These are phyloP conservation scores for Crossocerus cetratus DNA, from an alignment of 2,888 invertebrate species.

Conservation along the genomic window DNA sequence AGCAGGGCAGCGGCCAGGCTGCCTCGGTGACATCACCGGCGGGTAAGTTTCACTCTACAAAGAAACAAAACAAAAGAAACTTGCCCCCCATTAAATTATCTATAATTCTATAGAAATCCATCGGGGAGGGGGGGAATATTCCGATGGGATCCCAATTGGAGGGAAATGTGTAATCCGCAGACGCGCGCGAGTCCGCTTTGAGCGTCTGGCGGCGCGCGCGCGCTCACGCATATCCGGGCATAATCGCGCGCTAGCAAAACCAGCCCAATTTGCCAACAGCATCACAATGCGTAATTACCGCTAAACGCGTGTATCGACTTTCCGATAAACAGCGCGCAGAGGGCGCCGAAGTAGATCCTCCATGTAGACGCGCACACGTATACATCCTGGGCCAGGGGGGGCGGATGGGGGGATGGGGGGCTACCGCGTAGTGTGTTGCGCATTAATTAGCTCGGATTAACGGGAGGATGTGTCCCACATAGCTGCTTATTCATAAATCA, in stretches of 20 bases:
- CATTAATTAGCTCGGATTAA: conserved; percentile 53
- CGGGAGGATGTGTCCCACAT: conserved; percentile 44
- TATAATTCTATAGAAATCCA: too few species aligned
- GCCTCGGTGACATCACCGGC: conserved; percentile 69
- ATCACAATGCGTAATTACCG: conserved; percentile 54
- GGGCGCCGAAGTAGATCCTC: not conserved
- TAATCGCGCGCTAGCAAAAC: conserved; percentile 44
- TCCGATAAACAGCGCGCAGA: conserved; percentile 49
- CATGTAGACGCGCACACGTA: conserved; percentile 21
- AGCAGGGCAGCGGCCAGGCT: conserved; percentile 64
- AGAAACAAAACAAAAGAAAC: too few species aligned
- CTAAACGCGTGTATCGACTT: conserved; percentile 56
- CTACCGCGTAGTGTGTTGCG: conserved; percentile 12
- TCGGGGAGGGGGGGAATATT: too few species aligned
- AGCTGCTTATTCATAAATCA: conserved; percentile 42
- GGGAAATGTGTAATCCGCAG: too few species aligned
- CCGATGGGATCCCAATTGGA: too few species aligned
- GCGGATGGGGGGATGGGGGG: too few species aligned
- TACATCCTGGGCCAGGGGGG: too few species aligned
- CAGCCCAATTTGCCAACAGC: conserved; percentile 43
- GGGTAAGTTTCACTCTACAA: too few species aligned
- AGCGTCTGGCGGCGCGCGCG: too few species aligned
- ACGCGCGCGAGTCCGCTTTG: too few species aligned
- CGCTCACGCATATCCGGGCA: conserved; percentile 8
- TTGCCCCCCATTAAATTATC: too few species aligned